phyloP scores from a whole-genome alignment of 53 echinoderm and acorn worm genomes.

The Temnopleurus reevesii region DNA sequence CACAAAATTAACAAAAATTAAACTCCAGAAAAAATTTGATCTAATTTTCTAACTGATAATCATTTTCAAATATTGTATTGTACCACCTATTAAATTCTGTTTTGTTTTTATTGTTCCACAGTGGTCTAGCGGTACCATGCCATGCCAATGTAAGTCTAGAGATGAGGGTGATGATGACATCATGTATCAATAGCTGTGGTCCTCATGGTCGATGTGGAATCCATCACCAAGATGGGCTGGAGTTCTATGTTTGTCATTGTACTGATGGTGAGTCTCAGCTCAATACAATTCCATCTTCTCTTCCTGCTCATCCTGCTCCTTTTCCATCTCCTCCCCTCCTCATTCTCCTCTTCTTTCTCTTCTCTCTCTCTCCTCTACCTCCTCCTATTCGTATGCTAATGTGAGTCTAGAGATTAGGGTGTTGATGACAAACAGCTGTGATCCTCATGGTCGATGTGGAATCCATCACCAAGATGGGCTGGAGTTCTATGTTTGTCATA shows the following conservation, averaged over 20 bases:
- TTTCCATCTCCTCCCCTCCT: too few relatives aligned
- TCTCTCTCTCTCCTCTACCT: too few relatives aligned
- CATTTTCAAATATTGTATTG: too few relatives aligned
- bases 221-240: constrained; percentile 63
- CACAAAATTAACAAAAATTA: too few relatives aligned
- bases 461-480: constrained; percentile 65
- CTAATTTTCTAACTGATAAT: too few relatives aligned
- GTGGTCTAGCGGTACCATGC: neutral
- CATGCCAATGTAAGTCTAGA: constrained; percentile 38
- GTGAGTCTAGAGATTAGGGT: constrained; percentile 53
- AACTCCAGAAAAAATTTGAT: too few relatives aligned
- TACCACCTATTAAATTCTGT: too few relatives aligned
- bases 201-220: constrained; percentile 72
- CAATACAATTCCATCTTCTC: too few relatives aligned
- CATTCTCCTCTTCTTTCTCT: too few relatives aligned
- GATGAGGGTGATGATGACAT: constrained; percentile 57
- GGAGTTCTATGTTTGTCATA: constrained; percentile 69
- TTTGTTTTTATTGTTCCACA: neutral
- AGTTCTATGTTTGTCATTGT: constrained; percentile 75
- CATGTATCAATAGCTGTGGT: constrained; percentile 83
- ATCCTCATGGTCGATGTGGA: constrained; percentile 73
- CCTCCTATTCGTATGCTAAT: too few relatives aligned
- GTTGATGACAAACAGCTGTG: constrained; percentile 68
- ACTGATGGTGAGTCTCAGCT: constrained; percentile 75
- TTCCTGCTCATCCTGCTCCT: too few relatives aligned